Base-by-base conservation (phyloP, 2,113 vertebrate genomes). In the Pipa parva region DNA sequence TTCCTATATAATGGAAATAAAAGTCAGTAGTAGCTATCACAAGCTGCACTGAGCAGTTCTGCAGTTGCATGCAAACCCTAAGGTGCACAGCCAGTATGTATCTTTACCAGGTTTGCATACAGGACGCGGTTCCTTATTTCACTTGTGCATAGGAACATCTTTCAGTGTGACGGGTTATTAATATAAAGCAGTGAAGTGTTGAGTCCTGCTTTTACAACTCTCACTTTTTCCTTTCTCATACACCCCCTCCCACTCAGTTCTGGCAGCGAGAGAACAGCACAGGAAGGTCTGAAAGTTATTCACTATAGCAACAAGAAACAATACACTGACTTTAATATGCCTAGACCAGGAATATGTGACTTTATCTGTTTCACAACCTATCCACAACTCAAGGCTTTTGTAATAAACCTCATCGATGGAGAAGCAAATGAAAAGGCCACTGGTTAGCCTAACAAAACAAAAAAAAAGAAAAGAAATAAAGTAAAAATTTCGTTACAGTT, bases 221-320 rank as follows among this genome's bases (percentile, higher is more conserved):
- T 51, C 63, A 11, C 28, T 26, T 50, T 59, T 48, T 59, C 55
- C 29, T 59, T 39, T 60, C 65, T 51, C 26, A 58, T 59, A 45
- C 15, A 15, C 31, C 29, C 51, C 49, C 65, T 51, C 56, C 65
- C 56, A 51, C 56, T 39, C 57, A 69, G 42, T 60, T n/a, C 57
- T 69, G 65, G 46, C 46, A 69, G n/a, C 26, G 65, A 69, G 7
- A 57, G 37, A 36, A 45, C 24, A 48, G 31, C 39, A 9, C 46
- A 27, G 22, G 48, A 12, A 69, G 33, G 45, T 33, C 57, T 69
- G n/a, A 52, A 39, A 60, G 7, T 28, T 39, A 4, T 36, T 61
- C 13, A n/a, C 48, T 61, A 45, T 69, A 61, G 58, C 65, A 69
- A 61, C 66, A 54, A 54, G 20, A 37, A 69, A 60, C 66, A 60